Conservation (phyloP, 2,888 invertebrate genomes). For the Chaetoderma sp. region DNA sequence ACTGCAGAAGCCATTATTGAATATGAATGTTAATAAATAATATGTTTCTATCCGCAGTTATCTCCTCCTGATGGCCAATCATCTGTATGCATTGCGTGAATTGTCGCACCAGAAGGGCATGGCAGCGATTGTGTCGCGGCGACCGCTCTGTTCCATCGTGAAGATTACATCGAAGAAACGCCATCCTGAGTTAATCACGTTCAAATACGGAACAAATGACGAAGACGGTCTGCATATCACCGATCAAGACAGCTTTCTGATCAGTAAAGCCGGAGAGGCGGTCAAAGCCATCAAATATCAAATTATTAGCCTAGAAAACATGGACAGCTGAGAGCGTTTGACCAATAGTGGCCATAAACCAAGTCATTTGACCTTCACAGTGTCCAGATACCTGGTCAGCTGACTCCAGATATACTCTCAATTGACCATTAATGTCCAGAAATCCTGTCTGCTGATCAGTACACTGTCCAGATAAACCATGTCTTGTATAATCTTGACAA, state of each 20-base stretch:
- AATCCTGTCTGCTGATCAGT: too few relatives aligned
- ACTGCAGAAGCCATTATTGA: too few relatives aligned
- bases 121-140: constrained; percentile 87
- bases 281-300: constrained; percentile 91
- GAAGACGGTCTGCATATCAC: constrained; percentile 77
- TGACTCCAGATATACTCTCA: too few relatives aligned
- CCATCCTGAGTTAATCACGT: constrained; percentile 95
- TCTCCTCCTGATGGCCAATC: constrained; percentile 86
- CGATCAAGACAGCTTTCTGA: constrained; percentile 90
- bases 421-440: too few relatives aligned
- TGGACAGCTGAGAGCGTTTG: constrained; percentile 48
- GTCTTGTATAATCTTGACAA: too few relatives aligned
- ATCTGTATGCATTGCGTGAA: constrained; percentile 84
- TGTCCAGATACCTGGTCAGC: too few relatives aligned
- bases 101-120: constrained; percentile 80
- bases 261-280: constrained; percentile 90
- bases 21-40: too few relatives aligned
- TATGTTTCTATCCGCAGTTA: constrained; percentile 76
- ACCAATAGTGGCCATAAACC: too few relatives aligned
- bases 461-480: too few relatives aligned
- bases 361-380: too few relatives aligned
- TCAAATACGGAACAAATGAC: constrained; percentile 83
- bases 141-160: constrained; percentile 91
- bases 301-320: constrained; percentile 76
- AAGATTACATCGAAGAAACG: constrained; percentile 97